Evolutionary conservation across 2,888 invertebrate species (phyloP).

Genomic region (Neoscelio sp.): DNA sequence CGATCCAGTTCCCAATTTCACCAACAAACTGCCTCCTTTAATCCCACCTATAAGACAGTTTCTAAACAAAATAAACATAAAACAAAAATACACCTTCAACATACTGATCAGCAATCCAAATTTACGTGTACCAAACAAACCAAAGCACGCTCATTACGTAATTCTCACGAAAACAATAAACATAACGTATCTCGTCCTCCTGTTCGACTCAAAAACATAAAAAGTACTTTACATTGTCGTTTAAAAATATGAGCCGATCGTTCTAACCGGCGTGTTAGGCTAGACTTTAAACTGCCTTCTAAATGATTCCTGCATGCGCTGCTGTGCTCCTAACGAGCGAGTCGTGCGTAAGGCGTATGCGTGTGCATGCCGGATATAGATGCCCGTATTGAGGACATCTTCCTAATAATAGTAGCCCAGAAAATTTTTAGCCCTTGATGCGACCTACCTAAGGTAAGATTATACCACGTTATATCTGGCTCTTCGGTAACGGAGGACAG

Average conservation of each 20-base stretch:
- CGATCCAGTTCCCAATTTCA: no score
- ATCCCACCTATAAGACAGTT: no score
- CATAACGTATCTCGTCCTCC: slow-evolving; percentile 2
- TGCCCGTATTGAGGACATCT: slow-evolving; percentile 81
- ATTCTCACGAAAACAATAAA: slow-evolving; percentile 4
- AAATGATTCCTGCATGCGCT: slow-evolving; percentile 50
- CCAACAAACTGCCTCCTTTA: no score
- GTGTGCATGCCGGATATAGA: slow-evolving; percentile 79
- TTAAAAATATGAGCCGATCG: slow-evolving; percentile 24
- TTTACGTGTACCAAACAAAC: neutral
- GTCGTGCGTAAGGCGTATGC: slow-evolving; percentile 70
- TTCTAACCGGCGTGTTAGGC: slow-evolving; percentile 1
- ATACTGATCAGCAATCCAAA: no score
- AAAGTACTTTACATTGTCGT: slow-evolving; percentile 1
- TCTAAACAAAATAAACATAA: no score
- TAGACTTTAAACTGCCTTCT: slow-evolving; percentile 57
- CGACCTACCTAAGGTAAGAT: slow-evolving; percentile 73
- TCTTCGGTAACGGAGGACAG: slow-evolving; percentile 28
- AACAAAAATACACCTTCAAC: no score
- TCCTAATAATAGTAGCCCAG: slow-evolving; percentile 82
- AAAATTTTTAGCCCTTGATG: slow-evolving; percentile 83
- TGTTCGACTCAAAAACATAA: slow-evolving; percentile 32
- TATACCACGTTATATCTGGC: slow-evolving; percentile 59
- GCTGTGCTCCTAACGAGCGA: slow-evolving; percentile 55
- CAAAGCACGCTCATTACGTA: slow-evolving; percentile 2